Conservation (phyloP, 2,888 invertebrate species). For the Operophtera brumata region DNA sequence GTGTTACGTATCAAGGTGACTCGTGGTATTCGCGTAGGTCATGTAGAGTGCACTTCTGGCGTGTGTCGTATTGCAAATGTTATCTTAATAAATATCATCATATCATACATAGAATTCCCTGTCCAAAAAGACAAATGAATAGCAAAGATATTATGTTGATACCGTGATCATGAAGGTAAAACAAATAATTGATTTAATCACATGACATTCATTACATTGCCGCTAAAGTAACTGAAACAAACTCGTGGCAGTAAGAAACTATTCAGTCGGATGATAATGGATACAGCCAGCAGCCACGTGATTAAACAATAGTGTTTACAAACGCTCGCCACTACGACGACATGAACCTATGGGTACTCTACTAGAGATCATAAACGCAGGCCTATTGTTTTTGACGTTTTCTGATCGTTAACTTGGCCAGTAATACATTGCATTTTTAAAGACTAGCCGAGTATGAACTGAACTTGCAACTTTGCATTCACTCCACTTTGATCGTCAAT, state of each 20-base stretch:
- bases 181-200: slow-evolving; percentile 14
- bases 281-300: slow-evolving; percentile 67
- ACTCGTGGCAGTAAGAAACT: slow-evolving; percentile 52
- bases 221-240: slow-evolving; percentile 44
- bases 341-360: slow-evolving; percentile 49
- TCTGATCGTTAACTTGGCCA: slow-evolving; percentile 41
- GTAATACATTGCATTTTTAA: too few species aligned
- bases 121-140: too few species aligned
- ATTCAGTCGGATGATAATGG: slow-evolving; percentile 63
- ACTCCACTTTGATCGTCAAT: not conserved
- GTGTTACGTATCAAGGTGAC: slow-evolving; percentile 15
- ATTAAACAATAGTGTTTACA: slow-evolving; percentile 74
- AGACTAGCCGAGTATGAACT: too few species aligned
- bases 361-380: slow-evolving; percentile 49
- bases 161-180: slow-evolving; percentile 2
- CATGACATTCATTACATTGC: slow-evolving; percentile 28
- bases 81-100: slow-evolving; percentile 2
- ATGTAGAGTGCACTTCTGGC: slow-evolving; percentile 9
- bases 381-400: slow-evolving; percentile 48
- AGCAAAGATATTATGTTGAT: not conserved
- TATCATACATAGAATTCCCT: too few species aligned
- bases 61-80: slow-evolving; percentile 6
- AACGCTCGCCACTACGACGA: slow-evolving; percentile 61
- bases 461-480: too few species aligned
- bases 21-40: slow-evolving; percentile 12